phyloP scores from a whole-genome alignment of 2,888 invertebrate species.

The Agrotis ipsilon region DNA sequence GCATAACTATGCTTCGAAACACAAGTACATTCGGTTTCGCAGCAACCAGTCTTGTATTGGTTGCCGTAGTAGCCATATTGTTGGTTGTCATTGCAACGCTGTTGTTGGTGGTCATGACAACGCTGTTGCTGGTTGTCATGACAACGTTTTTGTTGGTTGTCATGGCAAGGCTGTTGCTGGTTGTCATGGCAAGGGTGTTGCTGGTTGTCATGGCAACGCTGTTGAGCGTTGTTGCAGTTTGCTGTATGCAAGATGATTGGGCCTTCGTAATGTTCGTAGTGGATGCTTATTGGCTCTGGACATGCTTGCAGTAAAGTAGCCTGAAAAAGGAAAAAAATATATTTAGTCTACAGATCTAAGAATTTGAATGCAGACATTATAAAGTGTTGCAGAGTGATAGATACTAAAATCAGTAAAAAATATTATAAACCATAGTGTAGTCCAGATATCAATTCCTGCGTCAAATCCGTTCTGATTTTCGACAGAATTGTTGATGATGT shows the following conservation, averaged over 20 bases:
- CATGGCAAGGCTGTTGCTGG: background rate
- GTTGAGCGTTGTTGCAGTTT: slow-evolving; percentile 43
- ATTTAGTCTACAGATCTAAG: no score
- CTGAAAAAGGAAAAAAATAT: slow-evolving; percentile 55
- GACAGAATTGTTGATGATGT: no score
- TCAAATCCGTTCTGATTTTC: no score
- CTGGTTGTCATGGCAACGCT: slow-evolving; percentile 23
- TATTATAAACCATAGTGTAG: no score
- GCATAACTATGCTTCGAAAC: slow-evolving; percentile 47
- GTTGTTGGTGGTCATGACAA: background rate
- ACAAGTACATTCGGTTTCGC: slow-evolving; percentile 57
- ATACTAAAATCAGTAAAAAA: no score
- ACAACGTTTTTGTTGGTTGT: slow-evolving; percentile 30
- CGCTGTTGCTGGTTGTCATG: slow-evolving; percentile 15
- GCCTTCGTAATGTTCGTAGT: slow-evolving; percentile 79
- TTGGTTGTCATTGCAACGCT: slow-evolving; percentile 19
- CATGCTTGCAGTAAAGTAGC: slow-evolving; percentile 59
- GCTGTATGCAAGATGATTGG: slow-evolving; percentile 69
- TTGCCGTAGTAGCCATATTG: slow-evolving; percentile 34
- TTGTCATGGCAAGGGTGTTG: no score
- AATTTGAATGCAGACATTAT: no score
- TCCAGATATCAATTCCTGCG: no score
- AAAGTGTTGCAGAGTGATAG: no score
- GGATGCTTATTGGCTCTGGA: slow-evolving; percentile 71
- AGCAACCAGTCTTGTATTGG: slow-evolving; percentile 27